Conservation (phyloP, 35 echinoderm and acorn worm genomes). For the Chiridota heheva region DNA sequence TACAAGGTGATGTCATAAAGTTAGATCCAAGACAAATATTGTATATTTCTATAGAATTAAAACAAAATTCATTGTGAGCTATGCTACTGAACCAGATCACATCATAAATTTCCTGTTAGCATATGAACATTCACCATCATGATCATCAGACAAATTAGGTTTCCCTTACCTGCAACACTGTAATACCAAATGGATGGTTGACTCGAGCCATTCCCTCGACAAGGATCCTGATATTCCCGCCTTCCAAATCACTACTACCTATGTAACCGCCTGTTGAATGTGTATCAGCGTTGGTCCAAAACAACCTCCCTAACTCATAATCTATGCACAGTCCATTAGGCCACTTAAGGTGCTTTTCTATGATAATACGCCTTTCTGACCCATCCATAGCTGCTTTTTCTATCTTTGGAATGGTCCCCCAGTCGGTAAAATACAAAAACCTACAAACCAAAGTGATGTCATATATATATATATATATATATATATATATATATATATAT, state of each 20-base stretch:
- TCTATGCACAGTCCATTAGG: slow-evolving; percentile 91
- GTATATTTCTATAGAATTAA: too few species aligned
- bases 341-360: slow-evolving; percentile 69
- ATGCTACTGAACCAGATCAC: too few species aligned
- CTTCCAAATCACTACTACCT: slow-evolving; percentile 32
- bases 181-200: slow-evolving; percentile 19
- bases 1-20: too few species aligned
- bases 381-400: slow-evolving; percentile 83
- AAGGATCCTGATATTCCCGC: slow-evolving; percentile 15
- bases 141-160: too few species aligned
- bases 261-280: slow-evolving; percentile 6
- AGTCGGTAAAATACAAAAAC: slow-evolving; percentile 95
- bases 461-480: too few species aligned
- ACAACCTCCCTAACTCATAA: slow-evolving; percentile 59
- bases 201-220: slow-evolving; percentile 11
- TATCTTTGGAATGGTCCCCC: slow-evolving; percentile 80
- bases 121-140: too few species aligned
- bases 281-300: slow-evolving; percentile 52
- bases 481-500: too few species aligned
- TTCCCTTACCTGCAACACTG: slow-evolving; percentile 17
- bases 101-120: too few species aligned
- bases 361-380: slow-evolving; percentile 55
- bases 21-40: too few species aligned
- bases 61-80: too few species aligned
- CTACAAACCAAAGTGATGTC: too few species aligned